Base-by-base conservation (phyloP, 2,888 invertebrate species). In the Cactoblastis cactorum region DNA sequence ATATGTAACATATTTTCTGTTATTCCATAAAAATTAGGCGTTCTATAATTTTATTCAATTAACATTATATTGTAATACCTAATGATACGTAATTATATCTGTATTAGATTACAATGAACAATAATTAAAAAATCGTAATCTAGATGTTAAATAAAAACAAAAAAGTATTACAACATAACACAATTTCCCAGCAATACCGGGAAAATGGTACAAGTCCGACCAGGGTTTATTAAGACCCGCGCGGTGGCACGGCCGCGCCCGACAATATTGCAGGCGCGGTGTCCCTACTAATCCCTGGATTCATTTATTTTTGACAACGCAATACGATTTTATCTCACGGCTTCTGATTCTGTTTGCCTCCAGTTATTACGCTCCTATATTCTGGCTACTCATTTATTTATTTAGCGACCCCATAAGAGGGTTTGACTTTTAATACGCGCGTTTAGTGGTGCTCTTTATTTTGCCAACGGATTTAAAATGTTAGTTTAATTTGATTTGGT, bases 251-350 rank as follows among this genome's bases (percentile, higher is more conserved):
- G 80, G 71, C 45, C 32, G 5, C 32, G 45, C 33, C 65, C 70
- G 74, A 80, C 83, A 88, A 86, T 89, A 88, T 87, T 85, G 86
- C 83, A 77, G 74, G 76, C 77, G 75, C 79, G 80, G 81, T 83
- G 83, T 82, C 82, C 77, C 77, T 73, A 80, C 87, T 89, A 89
- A 89, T 89, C 89, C 87, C 75, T 67, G 84, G 87, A 88, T 89
- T 89, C 88, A 89, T 89, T 89, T 89, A 89, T 89, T 89, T 89
- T 89, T 89, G 89, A 89, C 89, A 88, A 88, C 89, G 88, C 89
- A 85, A 89, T 87, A 86, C 87, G 88, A 89, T 89, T 89, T 87
- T 89, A 88, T 89, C 89, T 87, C 85, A 82, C 79, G 85, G 87
- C 88, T 87, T 88, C 88, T 84, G 84, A 85, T 86, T 86, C 86